These are phyloP conservation scores for Heliconius erato DNA, from an alignment of 2,888 invertebrate species.

Conservation along the genomic window DNA sequence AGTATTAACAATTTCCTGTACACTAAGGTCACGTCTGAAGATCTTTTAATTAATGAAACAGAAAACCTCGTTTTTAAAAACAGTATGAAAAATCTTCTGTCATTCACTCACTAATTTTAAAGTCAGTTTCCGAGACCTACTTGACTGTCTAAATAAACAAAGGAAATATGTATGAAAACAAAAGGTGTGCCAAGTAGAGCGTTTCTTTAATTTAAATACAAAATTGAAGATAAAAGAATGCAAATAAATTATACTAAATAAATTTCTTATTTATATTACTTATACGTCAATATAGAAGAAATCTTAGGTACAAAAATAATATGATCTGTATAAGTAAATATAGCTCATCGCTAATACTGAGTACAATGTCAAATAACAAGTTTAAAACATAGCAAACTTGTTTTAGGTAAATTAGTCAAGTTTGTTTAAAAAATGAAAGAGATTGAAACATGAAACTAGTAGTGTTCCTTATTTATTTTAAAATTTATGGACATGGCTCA, in stretches of 20 bases:
- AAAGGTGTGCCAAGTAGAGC: constrained; percentile 37
- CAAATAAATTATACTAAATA: neutral
- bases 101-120: constrained; percentile 19
- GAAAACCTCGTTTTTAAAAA: neutral
- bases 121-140: constrained; percentile 32
- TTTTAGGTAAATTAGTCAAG: too few relatives aligned
- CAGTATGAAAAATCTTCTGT: neutral
- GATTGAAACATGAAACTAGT: neutral
- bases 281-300: too few relatives aligned
- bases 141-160: constrained; percentile 30
- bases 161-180: constrained; percentile 34
- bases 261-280: neutral
- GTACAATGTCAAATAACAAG: neutral
- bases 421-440: neutral
- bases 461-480: neutral
- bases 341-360: too few relatives aligned
- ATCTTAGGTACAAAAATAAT: too few relatives aligned
- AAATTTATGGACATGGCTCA: neutral
- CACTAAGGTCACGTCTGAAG: neutral
- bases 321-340: too few relatives aligned
- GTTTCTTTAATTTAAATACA: constrained; percentile 17
- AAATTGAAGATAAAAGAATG: neutral
- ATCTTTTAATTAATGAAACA: constrained; percentile 9
- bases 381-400: neutral
- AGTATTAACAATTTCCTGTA: constrained; percentile 22